phyloP scores from a whole-genome alignment of 2,113 vertebrate genomes.

The Oenanthe oenanthe region DNA sequence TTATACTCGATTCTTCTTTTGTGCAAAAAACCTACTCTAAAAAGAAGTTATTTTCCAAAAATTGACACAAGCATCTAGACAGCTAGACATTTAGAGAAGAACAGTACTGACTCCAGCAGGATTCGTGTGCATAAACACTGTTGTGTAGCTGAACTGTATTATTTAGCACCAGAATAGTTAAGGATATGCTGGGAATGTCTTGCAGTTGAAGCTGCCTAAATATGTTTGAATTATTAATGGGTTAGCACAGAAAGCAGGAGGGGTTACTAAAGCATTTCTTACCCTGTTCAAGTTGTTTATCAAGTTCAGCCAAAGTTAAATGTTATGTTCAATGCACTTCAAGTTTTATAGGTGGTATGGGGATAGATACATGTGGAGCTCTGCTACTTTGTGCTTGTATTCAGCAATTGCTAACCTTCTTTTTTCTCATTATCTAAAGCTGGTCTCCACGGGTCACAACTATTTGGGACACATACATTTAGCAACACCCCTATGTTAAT shows the following conservation, averaged over 20 bases:
- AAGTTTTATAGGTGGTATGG: conserved; percentile 55
- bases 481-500: conserved; percentile 30
- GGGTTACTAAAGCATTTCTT: conserved; percentile 3
- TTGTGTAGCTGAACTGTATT: not conserved
- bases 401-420: not conserved
- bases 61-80: not conserved
- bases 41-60: not conserved
- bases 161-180: not conserved
- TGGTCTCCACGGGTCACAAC: not conserved
- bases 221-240: not conserved
- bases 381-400: conserved; percentile 6
- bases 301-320: conserved; percentile 68
- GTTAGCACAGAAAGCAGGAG: not conserved
- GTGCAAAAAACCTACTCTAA: not conserved
- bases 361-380: conserved; percentile 40
- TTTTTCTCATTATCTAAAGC: conserved; percentile 24
- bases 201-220: not conserved
- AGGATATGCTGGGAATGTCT: not conserved
- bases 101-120: not conserved
- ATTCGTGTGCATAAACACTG: not conserved
- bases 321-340: conserved; percentile 10
- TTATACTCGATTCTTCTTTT: not conserved
- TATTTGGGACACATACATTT: conserved; percentile 43
- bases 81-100: not conserved
- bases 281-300: conserved; percentile 9